A percentile compares a stretch with the other conserved stretches of the same genome.
These are phyloP conservation scores for Plutomurus gul DNA, from an alignment of 1,140 invertebrate genomes.

Conservation along the genomic window DNA sequence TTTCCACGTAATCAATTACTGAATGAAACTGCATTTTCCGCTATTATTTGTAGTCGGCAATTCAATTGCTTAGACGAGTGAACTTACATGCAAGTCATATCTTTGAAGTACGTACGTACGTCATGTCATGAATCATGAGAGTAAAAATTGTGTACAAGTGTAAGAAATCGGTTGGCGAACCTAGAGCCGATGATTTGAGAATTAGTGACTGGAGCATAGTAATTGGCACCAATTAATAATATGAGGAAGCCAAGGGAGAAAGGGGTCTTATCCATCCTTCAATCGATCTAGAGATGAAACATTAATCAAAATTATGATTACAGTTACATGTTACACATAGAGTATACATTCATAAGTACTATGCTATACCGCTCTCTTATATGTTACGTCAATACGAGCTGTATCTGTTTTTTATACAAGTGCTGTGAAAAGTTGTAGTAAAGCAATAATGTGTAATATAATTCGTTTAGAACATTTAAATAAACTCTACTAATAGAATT, in stretches of 20 bases:
- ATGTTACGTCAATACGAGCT: no score
- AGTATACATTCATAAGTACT: no score
- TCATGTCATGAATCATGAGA: neutral
- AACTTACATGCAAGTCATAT: no score
- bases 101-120: no score
- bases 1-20: neutral
- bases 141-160: neutral
- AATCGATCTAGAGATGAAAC: neutral
- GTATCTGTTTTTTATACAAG: no score
- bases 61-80: no score
- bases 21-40: neutral
- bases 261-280: neutral
- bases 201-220: constrained; percentile 8
- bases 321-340: no score
- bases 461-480: no score
- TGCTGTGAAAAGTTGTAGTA: no score
- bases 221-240: neutral
- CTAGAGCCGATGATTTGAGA: constrained; percentile 43
- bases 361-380: no score
- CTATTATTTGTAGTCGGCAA: neutral
- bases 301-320: neutral
- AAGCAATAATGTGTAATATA: neutral
- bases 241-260: neutral
- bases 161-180: neutral
- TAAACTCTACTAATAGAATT: no score